These are phyloP conservation scores for Archegozetes longisetosus DNA, from an alignment of 1,140 invertebrate species.

Conservation along the genomic window DNA sequence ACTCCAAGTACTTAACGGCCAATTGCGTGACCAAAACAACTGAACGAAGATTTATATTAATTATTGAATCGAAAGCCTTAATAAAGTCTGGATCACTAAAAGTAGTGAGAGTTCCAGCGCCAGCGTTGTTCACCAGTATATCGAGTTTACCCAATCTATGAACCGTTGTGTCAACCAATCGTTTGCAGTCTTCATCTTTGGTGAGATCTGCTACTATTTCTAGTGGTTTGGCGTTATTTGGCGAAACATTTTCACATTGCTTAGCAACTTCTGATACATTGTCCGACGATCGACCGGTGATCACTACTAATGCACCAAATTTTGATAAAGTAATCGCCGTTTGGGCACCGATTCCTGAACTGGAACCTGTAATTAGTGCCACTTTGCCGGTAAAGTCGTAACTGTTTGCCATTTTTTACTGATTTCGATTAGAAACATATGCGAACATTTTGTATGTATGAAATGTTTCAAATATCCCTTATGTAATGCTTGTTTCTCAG, in stretches of 20 bases:
- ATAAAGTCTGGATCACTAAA: background rate
- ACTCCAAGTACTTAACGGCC: background rate
- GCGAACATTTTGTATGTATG: too few species aligned
- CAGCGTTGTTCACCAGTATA: background rate
- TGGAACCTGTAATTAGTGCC: conserved; percentile 30
- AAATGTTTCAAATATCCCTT: too few species aligned
- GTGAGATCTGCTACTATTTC: too few species aligned
- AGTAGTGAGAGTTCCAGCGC: background rate
- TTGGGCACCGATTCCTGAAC: conserved; percentile 64
- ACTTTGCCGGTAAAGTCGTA: background rate
- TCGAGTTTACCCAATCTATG: background rate
- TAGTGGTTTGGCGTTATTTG: background rate
- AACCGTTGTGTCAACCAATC: background rate
- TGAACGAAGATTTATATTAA: background rate
- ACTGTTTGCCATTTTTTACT: too few species aligned
- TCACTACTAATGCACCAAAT: conserved; percentile 6
- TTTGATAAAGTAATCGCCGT: conserved; percentile 41
- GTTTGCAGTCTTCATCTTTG: too few species aligned
- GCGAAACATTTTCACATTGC: background rate
- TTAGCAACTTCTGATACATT: conserved; percentile 2
- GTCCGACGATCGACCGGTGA: conserved; percentile 3
- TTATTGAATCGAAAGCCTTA: background rate
- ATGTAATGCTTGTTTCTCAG: too few species aligned
- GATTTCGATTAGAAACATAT: too few species aligned
- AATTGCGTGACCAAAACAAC: background rate